Percentiles rank a stretch among this genome's conserved stretches.
These are phyloP conservation scores for Leucosticte australis DNA, from an alignment of 2,113 vertebrate species.

Conservation along the genomic window DNA sequence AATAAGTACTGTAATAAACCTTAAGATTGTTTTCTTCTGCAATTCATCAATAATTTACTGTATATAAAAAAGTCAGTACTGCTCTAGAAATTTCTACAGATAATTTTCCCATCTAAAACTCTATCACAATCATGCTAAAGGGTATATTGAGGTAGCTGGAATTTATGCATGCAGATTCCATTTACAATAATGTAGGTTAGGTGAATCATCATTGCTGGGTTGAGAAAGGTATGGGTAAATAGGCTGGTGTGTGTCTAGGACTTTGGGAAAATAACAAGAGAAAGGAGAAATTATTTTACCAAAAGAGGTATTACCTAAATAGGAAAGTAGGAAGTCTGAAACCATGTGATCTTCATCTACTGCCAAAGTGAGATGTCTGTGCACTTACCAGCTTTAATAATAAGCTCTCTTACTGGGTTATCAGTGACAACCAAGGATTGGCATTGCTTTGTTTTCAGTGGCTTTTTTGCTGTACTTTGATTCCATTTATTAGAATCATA, in stretches of 20 bases:
- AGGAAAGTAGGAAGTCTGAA: background rate
- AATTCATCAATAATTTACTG: constrained; percentile 53
- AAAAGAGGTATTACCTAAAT: background rate
- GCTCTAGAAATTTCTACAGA: constrained; percentile 4
- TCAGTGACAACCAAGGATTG: background rate
- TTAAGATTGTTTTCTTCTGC: constrained; percentile 54
- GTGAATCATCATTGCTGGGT: background rate
- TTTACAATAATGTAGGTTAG: background rate
- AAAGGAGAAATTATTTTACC: background rate
- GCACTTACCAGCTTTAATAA: background rate
- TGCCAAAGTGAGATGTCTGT: background rate
- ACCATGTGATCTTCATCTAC: background rate
- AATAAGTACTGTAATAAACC: constrained; percentile 30
- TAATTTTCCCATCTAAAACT: background rate
- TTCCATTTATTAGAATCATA: background rate
- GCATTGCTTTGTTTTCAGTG: background rate
- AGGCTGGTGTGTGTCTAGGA: background rate
- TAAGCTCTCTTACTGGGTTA: background rate
- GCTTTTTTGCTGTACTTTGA: background rate
- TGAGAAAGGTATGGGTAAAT: background rate
- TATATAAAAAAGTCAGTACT: background rate
- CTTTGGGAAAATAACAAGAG: background rate
- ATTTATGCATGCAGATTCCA: background rate
- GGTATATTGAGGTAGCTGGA: background rate
- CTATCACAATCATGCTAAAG: background rate